These are phyloP conservation scores for Stenodera caucasica DNA, from an alignment of 2,888 invertebrate genomes.

Conservation along the genomic window DNA sequence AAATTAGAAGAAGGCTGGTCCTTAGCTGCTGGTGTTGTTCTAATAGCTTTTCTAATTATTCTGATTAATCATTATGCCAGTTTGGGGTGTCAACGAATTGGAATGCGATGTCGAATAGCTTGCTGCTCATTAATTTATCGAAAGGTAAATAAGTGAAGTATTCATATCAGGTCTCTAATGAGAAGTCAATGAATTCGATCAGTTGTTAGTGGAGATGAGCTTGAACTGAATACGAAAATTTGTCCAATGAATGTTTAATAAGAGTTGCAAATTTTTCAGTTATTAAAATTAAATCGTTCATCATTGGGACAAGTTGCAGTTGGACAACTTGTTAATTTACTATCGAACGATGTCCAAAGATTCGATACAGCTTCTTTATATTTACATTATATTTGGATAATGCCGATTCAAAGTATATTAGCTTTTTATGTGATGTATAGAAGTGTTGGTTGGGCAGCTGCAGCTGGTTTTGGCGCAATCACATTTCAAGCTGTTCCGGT, in stretches of 20 bases:
- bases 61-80: slow-evolving; percentile 67
- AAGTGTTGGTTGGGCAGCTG: slow-evolving; percentile 59
- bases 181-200: too few relatives aligned
- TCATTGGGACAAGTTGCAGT: slow-evolving; percentile 80
- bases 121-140: slow-evolving; percentile 79
- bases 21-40: slow-evolving; percentile 65
- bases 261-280: slow-evolving; percentile 55
- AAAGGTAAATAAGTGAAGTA: slow-evolving; percentile 77
- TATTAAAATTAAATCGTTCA: slow-evolving; percentile 65
- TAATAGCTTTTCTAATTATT: slow-evolving; percentile 61
- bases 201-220: too few relatives aligned
- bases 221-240: too few relatives aligned
- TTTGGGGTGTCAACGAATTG: slow-evolving; percentile 65
- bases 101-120: slow-evolving; percentile 77
- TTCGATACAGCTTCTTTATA: slow-evolving; percentile 73
- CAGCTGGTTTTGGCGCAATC: slow-evolving; percentile 65
- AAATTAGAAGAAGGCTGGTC: slow-evolving; percentile 64
- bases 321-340: slow-evolving; percentile 80
- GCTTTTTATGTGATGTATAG: slow-evolving; percentile 64
- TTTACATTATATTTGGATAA: slow-evolving; percentile 79
- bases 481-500: slow-evolving; percentile 58
- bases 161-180: too few relatives aligned
- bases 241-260: too few relatives aligned
- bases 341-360: slow-evolving; percentile 83
- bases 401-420: slow-evolving; percentile 72